Evolutionary conservation across 2,113 vertebrate species (phyloP).

Genomic region (Thermophis baileyi): DNA sequence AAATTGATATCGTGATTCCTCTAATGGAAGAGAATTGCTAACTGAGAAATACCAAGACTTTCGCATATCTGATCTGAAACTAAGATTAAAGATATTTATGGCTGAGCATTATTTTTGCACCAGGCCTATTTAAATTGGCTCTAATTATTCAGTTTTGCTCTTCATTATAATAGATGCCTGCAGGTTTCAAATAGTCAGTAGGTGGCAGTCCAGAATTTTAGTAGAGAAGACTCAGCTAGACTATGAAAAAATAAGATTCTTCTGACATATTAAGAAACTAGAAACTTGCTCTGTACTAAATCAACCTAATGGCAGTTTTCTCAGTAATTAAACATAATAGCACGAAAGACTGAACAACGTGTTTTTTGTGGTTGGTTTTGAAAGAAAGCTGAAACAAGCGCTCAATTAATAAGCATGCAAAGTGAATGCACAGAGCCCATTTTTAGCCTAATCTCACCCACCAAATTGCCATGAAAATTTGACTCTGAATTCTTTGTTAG

Average conservation of each 20-base stretch:
- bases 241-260: not conserved
- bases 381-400: not conserved
- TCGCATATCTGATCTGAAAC: not conserved
- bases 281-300: slow-evolving; percentile 12
- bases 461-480: not conserved
- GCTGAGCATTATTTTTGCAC: not conserved
- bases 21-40: not conserved
- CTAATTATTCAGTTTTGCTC: not conserved
- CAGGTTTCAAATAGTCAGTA: slow-evolving; percentile 49
- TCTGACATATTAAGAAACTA: not conserved
- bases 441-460: not conserved
- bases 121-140: not conserved
- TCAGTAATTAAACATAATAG: not conserved
- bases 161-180: rapidly evolving
- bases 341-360: not conserved
- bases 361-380: not conserved
- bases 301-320: not conserved
- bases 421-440: not conserved
- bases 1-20: not conserved
- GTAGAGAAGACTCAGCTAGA: not conserved
- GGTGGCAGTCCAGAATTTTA: slow-evolving; percentile 60
- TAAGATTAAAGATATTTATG: not conserved
- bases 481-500: not conserved
- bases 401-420: not conserved
- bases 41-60: too few relatives aligned